Conservation (phyloP, 2,888 invertebrate species). For the Tipula helvola region DNA sequence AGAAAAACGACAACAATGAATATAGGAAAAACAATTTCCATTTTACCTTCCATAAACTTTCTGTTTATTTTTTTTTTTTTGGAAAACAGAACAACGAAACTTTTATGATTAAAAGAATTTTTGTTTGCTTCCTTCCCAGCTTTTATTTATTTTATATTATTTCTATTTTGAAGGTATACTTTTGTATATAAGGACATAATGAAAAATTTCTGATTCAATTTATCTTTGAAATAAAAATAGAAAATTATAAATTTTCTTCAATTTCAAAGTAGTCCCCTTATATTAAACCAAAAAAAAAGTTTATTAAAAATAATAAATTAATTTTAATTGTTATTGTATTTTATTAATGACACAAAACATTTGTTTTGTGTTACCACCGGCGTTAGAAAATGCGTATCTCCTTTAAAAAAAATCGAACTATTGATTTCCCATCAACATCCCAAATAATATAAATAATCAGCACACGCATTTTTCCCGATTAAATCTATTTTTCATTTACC, state of each 20-base stretch:
- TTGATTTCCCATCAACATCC: not conserved
- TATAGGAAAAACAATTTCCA: not conserved
- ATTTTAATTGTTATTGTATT: not conserved
- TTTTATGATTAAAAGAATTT: slow-evolving; percentile 4
- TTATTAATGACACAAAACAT: not conserved
- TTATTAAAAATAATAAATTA: not conserved
- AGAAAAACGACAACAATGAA: not conserved
- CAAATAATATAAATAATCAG: not conserved
- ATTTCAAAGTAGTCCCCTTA: not conserved
- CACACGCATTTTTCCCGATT: not conserved
- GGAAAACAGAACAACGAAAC: not conserved
- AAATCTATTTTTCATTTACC: not conserved
- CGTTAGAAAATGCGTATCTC: not conserved
- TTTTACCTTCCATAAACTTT: not conserved
- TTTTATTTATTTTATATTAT: not conserved
- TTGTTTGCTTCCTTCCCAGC: not conserved
- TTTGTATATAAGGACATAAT: not conserved
- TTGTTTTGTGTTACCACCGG: not conserved
- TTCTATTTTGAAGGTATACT: too few species aligned
- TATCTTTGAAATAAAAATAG: not conserved
- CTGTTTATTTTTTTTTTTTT: not conserved
- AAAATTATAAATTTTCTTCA: not conserved
- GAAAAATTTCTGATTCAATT: not conserved
- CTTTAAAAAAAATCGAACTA: not conserved
- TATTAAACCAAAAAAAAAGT: not conserved